Evolutionary conservation across 2,888 invertebrate species (phyloP), one percentile per base, ranked within the genome.

Genomic region (Clusia tigrina): DNA sequence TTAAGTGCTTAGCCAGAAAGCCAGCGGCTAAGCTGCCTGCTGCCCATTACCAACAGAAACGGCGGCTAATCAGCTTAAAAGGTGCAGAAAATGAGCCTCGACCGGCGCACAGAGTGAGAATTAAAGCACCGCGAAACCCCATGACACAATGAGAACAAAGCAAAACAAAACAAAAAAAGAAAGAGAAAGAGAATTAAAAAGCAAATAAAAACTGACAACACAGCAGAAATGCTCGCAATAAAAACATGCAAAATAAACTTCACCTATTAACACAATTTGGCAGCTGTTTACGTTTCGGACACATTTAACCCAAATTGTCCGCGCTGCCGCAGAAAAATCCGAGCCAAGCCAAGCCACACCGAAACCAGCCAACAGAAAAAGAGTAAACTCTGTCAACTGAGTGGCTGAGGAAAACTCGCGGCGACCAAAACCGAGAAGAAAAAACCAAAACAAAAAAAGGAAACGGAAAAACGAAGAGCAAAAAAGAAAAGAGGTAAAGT

Each of bases 211-310:
- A n/a, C 2, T 17, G 48, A 2, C 53, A 61, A 42, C 67, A 38
- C 54, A 52, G 23, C 66, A 66, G 65, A 12, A 32, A 32, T 32
- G 12, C 5, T 38, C 57, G 37, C 66, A 38, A 58, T 54, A 54
- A 60, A 58, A 37, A 54, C 32, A 9, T 37, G 12, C 65, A 61
- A 48, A 65, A 71, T 74, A 73, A 73, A 75, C 73, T 74, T 73
- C 73, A 73, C 73, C 73, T 66, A 73, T 72, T 73, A 75, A 73
- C 75, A 73, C 74, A 75, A 65, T 74, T 75, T 65, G 53, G n/a
- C 53, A 56, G 56, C 56, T 56, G 56, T 56, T 37, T 42, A 24
- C 25, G 15, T 42, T 23, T 24, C 25, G 38, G 42, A 18, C 17
- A 25, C 15, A 46, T 53, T 75, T 73, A 75, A 73, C 73, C 75